Evolutionary conservation across 2,888 invertebrate genomes (phyloP), one percentile per base, ranked within the genome.

Genomic region (Plebejus anna): DNA sequence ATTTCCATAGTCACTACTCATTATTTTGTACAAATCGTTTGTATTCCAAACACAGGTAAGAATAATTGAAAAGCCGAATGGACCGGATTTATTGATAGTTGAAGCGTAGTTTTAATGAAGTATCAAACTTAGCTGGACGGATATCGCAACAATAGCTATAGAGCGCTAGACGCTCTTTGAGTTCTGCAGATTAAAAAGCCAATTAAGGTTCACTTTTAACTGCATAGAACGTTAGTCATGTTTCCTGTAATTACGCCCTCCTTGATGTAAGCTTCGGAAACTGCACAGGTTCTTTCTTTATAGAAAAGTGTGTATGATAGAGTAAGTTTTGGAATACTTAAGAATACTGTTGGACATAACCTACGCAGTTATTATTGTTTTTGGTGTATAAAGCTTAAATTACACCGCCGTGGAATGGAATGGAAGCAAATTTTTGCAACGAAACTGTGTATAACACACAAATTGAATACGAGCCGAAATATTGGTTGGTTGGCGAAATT

Each of bases 101-200:
- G 76, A 61, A 75, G 75, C 78, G 75, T 75, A 78, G 75, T 76
- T 80, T 79, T 80, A 81, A 80, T 80, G 78, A 81, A 80, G 79
- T 78, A 80, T 78, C 79, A 77, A 80, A 79, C 79, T 78, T 77
- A 77, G 47, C 75, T 76, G 55, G 66, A 13, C 32, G 32, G 22
- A 7, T n/a, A 76, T 70, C 51, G 70, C 55, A 70, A 76, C 76
- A 76, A 76, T 71, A 55, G 76, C 76, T 70, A 55, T 70, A 76
- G 70, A 76, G 76, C 76, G 75, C 75, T 75, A 51, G 47, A 70
- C 70, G 47, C 70, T 51, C 70, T 32, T 70, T 66, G 51, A 42
- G 66, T 75, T 70, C 70, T 28, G 47, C 75, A 36, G 75, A 75
- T 75, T 75, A 75, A 75, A 70, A 75, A 75, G 70, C 75, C 70